These are phyloP conservation scores for Sarcophaga caerulescens DNA, from an alignment of 2,888 invertebrate species.

Conservation along the genomic window DNA sequence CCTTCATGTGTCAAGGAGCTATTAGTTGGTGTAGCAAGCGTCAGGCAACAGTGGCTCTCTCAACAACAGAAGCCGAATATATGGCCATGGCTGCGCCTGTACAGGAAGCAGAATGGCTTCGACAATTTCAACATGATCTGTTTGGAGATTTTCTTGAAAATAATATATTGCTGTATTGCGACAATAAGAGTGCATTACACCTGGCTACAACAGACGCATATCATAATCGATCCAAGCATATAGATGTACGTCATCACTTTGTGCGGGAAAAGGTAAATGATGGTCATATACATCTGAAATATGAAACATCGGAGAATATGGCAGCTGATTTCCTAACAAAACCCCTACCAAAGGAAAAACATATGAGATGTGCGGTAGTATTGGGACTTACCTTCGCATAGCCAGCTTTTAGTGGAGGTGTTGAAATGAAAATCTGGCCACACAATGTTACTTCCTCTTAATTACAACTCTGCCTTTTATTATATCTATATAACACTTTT, in stretches of 20 bases:
- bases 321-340: conserved; percentile 18
- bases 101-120: conserved; percentile 50
- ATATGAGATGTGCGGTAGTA: conserved; percentile 8
- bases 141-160: neutral
- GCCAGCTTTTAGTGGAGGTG: conserved; percentile 23
- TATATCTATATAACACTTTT: too few relatives aligned
- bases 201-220: conserved; percentile 16
- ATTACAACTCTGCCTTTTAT: neutral
- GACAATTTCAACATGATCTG: conserved; percentile 52
- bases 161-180: neutral
- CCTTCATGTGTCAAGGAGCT: conserved; percentile 32
- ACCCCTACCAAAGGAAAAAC: conserved; percentile 27
- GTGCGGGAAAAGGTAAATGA: conserved; percentile 15
- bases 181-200: conserved; percentile 23
- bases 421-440: conserved; percentile 37
- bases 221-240: conserved; percentile 26
- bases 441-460: neutral
- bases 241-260: conserved; percentile 33
- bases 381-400: conserved; percentile 12
- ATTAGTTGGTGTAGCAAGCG: conserved; percentile 62
- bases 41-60: conserved; percentile 51
- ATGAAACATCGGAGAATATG: conserved; percentile 5
- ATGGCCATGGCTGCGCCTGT: conserved; percentile 49
- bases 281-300: neutral
- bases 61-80: conserved; percentile 40